A percentile compares a stretch with the other conserved stretches of the same genome.
Evolutionary conservation across 2,888 invertebrate genomes (phyloP).

Genomic region (Eupithecia centaureata): DNA sequence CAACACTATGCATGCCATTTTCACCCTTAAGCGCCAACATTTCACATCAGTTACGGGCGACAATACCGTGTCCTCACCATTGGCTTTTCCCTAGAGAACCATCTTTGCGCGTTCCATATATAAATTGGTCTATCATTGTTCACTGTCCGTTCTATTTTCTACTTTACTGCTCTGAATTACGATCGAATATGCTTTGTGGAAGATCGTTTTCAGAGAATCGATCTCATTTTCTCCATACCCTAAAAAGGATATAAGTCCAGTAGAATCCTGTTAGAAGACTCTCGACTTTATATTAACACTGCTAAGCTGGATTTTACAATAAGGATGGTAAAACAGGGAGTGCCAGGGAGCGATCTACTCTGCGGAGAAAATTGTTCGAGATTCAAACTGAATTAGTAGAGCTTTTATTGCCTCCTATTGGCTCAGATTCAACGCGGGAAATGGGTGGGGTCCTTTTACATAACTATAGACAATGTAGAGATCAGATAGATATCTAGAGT

Average conservation of each 20-base stretch:
- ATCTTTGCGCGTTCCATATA: constrained; percentile 79
- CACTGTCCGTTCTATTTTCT: constrained; percentile 41
- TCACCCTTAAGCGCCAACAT: constrained; percentile 37
- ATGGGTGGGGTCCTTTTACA: constrained; percentile 35
- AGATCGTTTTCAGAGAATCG: constrained; percentile 75
- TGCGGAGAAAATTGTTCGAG: constrained; percentile 67
- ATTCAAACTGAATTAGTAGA: constrained; percentile 57
- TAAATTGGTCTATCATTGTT: constrained; percentile 75
- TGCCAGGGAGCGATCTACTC: constrained; percentile 70
- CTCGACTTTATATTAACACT: constrained; percentile 41
- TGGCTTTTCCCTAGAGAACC: constrained; percentile 82
- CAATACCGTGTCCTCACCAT: constrained; percentile 52
- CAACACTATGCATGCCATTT: constrained; percentile 46
- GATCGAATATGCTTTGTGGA: constrained; percentile 42
- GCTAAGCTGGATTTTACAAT: constrained; percentile 46
- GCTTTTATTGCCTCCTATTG: constrained; percentile 66
- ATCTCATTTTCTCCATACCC: constrained; percentile 63
- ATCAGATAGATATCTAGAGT: background rate
- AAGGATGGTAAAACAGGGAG: constrained; percentile 56
- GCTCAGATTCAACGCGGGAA: constrained; percentile 54
- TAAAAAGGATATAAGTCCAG: constrained; percentile 55
- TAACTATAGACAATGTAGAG: constrained; percentile 23
- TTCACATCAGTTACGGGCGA: constrained; percentile 37
- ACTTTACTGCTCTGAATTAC: constrained; percentile 38
- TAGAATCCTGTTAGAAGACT: constrained; percentile 40